Percentiles rank a stretch among this genome's conserved stretches.
These are phyloP conservation scores for Enteromius fasciolatus DNA, from an alignment of 2,797 vertebrate genomes.

Conservation along the genomic window DNA sequence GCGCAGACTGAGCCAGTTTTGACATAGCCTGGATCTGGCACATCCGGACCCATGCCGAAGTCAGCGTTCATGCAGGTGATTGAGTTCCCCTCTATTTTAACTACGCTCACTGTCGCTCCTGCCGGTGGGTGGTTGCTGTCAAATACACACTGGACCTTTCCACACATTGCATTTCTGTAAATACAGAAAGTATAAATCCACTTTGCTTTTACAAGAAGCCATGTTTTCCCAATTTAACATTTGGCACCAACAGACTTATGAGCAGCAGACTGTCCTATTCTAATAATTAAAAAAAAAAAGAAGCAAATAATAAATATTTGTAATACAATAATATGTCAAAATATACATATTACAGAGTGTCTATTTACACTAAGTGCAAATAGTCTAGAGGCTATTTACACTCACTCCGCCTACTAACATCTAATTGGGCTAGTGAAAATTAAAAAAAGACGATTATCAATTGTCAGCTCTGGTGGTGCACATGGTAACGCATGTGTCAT, in stretches of 20 bases:
- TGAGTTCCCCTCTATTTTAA: constrained; percentile 26
- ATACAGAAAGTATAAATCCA: not conserved
- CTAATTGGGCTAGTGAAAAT: too few relatives aligned
- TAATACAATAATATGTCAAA: not conserved
- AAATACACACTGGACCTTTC: constrained; percentile 87
- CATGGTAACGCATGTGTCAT: too few relatives aligned
- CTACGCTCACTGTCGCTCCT: constrained; percentile 66
- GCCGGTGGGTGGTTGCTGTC: constrained; percentile 61
- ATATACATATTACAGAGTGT: not conserved
- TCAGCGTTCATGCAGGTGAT: constrained; percentile 80
- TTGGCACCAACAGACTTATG: too few relatives aligned
- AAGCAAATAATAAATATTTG: not conserved
- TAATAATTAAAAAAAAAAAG: not conserved
- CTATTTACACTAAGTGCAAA: too few relatives aligned
- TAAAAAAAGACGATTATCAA: too few relatives aligned
- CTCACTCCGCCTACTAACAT: too few relatives aligned
- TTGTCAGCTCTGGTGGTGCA: too few relatives aligned
- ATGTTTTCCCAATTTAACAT: not conserved
- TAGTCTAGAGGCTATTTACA: too few relatives aligned
- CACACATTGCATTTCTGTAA: constrained; percentile 83
- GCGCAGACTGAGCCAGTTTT: constrained; percentile 82
- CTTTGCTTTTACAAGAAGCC: not conserved
- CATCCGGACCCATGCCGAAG: constrained; percentile 83
- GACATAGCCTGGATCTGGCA: constrained; percentile 86
- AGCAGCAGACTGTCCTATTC: too few relatives aligned